A percentile compares a stretch with the other conserved stretches of the same genome.
Conservation (phyloP, 2,797 vertebrate species). For the Capromys pilorides region DNA sequence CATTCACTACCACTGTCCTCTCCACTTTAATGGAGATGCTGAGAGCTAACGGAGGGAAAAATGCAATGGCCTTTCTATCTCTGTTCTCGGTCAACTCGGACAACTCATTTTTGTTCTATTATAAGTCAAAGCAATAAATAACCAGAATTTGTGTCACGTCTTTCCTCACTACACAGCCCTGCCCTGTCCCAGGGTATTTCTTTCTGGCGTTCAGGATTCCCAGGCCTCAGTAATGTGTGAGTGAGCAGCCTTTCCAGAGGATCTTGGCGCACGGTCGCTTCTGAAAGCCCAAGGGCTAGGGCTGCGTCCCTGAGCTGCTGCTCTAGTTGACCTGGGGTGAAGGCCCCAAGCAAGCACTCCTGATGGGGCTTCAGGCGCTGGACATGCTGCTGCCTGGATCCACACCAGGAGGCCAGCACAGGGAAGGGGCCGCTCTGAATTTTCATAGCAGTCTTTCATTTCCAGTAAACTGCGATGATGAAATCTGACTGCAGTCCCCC, state of each 20-base stretch:
- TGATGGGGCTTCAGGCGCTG: background rate
- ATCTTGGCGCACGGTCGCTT: background rate
- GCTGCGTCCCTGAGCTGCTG: background rate
- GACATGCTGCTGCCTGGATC: background rate
- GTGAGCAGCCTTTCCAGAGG: background rate
- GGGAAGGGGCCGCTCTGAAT: background rate
- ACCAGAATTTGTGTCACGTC: background rate
- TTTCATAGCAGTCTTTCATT: background rate
- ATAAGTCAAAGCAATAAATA: background rate
- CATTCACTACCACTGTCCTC: background rate
- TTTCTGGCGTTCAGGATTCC: background rate
- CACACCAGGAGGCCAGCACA: background rate
- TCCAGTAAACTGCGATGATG: background rate
- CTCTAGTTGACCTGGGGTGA: background rate
- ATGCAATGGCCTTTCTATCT: background rate
- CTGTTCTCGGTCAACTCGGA: constrained; percentile 33
- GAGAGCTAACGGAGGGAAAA: background rate
- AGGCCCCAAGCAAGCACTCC: background rate
- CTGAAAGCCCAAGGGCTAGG: background rate
- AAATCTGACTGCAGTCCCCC: constrained; percentile 22
- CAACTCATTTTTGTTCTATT: background rate
- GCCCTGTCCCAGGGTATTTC: background rate
- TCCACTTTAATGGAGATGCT: background rate
- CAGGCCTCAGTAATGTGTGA: background rate
- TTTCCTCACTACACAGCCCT: background rate